Base-by-base conservation (phyloP, 23 tunicate genomes). In the Ascidia mentula region DNA sequence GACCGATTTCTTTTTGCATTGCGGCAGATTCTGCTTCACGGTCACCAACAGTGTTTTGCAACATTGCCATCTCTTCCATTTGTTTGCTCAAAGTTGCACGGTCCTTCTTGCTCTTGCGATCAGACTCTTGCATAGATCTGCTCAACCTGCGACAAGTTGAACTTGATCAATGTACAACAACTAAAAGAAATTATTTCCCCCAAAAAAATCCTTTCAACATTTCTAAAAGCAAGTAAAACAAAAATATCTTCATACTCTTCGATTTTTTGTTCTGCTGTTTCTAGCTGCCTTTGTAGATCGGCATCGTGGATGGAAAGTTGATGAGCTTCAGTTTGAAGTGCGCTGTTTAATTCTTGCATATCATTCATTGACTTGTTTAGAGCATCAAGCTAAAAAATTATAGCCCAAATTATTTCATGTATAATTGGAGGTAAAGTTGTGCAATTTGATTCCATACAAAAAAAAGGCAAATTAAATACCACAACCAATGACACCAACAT, bases 301-400 rank as follows among this genome's bases (percentile, higher is more conserved):
- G 79, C 82, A 45, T 93, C 90, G 40, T 93, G 93, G 18, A 73
- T 76, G 34, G 77, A 74, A 34, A 85, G 73, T 36, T 88, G 86
- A 6, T 45, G 39, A 6, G 93, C 90, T 72, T 93, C 93, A 5
- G 69, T 73, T 38, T 93, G 98, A 18, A 93, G 81, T 8, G 89
- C 81, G 38, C 75, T 77, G 89, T 93, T 93, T 75, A 87, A 36
- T 33, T 88, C 80, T 80, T 90, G 82, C 93, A 93, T 93, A 46
- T 93, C 98, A 69, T 40, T 78, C 93, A 93, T 89, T 31, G 98
- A 93, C 28, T 84, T 88, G 80, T 93, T 93, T 59, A 93, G 36
- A 34, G 93, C 81, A 60, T 86, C 91, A 72, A 93, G 84, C 98
- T 93, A 26, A 9, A 40, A 77, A n/a, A n/a, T n/a, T n/a, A n/a